Conservation (phyloP, 1,140 invertebrate species). For the Neodiprion fabricii region DNA sequence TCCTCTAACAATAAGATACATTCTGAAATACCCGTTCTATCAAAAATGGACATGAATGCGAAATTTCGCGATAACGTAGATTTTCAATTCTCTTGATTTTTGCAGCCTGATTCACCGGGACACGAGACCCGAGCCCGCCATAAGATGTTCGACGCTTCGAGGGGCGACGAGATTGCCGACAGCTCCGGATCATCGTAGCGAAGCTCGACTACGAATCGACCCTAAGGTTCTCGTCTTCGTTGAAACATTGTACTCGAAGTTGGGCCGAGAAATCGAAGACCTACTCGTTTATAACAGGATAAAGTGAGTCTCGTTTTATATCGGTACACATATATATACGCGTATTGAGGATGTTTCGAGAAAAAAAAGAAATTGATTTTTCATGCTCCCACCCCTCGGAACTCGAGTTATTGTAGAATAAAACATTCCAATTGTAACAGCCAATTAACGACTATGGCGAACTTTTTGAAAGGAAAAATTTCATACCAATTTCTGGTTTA, state of each 20-base stretch:
- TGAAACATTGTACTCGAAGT: slow-evolving; percentile 90
- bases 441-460: no score
- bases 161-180: slow-evolving; percentile 65
- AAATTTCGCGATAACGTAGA: not conserved
- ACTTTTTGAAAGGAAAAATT: no score
- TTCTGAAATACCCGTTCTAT: no score
- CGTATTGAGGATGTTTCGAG: no score
- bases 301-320: slow-evolving; percentile 71
- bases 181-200: slow-evolving; percentile 80
- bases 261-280: slow-evolving; percentile 92
- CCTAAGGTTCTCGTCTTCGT: slow-evolving; percentile 93
- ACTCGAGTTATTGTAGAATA: no score
- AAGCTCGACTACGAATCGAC: slow-evolving; percentile 83
- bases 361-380: no score
- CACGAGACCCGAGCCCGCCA: slow-evolving; percentile 77
- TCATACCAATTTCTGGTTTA: no score
- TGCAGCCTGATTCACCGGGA: slow-evolving; percentile 76
- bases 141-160: slow-evolving; percentile 77
- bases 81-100: slow-evolving; percentile 26
- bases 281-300: slow-evolving; percentile 92
- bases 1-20: no score
- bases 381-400: no score
- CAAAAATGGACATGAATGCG: no score
- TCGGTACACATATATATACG: not conserved
- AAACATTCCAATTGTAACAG: no score